phyloP scores from a whole-genome alignment of 1,140 invertebrate genomes.

The Anthonomus grandis region DNA sequence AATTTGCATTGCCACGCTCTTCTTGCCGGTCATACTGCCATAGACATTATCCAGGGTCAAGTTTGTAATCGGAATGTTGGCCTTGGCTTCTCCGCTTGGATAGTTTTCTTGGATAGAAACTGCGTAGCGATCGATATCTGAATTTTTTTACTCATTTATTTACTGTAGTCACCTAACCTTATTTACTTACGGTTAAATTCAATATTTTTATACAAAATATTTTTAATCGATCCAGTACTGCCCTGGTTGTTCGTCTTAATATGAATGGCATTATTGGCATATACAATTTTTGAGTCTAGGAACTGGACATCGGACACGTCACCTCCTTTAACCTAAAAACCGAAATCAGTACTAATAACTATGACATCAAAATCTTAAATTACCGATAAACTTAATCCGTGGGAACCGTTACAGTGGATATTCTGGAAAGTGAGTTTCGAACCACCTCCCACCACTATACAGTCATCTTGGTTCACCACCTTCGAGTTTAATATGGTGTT shows the following conservation, averaged over 20 bases:
- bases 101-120: conserved; percentile 17
- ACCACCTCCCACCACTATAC: conserved; percentile 17
- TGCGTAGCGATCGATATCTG: conserved; percentile 12
- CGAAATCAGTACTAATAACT: neutral
- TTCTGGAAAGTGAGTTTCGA: conserved; percentile 14
- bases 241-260: conserved; percentile 21
- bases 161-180: neutral
- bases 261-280: conserved; percentile 20
- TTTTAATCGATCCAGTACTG: neutral
- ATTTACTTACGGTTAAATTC: conserved; percentile 18
- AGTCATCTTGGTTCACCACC: conserved; percentile 28
- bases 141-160: neutral
- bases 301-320: conserved; percentile 19
- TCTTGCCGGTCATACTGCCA: conserved; percentile 14
- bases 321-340: neutral
- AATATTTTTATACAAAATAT: conserved; percentile 22
- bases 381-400: conserved; percentile 25
- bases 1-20: conserved; percentile 14
- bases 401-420: conserved; percentile 22
- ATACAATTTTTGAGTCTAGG: conserved; percentile 7
- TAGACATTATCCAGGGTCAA: conserved; percentile 13
- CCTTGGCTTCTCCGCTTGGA: conserved; percentile 16
- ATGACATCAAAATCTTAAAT: neutral
- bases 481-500: conserved; percentile 7
- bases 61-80: conserved; percentile 18